Percentiles rank a stretch among this genome's conserved stretches.
phyloP scores from a whole-genome alignment of 2,888 invertebrate species.

The Halictus ligatus region DNA sequence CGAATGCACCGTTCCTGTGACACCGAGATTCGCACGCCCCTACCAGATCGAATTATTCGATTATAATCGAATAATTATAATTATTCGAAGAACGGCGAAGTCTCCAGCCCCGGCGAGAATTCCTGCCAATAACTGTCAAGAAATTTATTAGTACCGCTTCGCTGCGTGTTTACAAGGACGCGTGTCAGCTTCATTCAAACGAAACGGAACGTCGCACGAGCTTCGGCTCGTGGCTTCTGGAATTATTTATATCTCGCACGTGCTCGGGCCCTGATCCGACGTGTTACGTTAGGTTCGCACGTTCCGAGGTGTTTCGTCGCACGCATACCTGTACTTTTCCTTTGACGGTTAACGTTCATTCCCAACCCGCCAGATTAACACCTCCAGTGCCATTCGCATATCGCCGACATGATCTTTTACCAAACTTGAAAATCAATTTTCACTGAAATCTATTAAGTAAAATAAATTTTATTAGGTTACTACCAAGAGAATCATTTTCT shows the following conservation, averaged over 20 bases:
- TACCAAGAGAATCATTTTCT: too few species aligned
- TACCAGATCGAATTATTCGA: not conserved
- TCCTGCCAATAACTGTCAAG: not conserved
- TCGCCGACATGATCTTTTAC: not conserved
- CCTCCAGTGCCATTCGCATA: not conserved
- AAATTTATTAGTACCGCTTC: constrained; percentile 8
- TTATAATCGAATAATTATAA: too few species aligned
- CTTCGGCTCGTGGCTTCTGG: constrained; percentile 37
- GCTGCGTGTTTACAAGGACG: constrained; percentile 8
- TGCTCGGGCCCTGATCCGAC: constrained; percentile 52
- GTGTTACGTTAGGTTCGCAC: constrained; percentile 66
- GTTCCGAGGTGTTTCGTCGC: constrained; percentile 40
- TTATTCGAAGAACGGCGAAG: not conserved
- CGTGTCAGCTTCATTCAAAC: constrained; percentile 29
- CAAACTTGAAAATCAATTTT: not conserved
- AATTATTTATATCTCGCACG: constrained; percentile 73
- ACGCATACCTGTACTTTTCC: constrained; percentile 13
- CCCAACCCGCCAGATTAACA: not conserved
- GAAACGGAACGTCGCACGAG: constrained; percentile 23
- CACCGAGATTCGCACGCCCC: not conserved
- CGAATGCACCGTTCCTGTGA: too few species aligned
- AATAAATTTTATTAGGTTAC: too few species aligned
- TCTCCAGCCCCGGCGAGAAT: not conserved
- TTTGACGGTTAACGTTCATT: not conserved
- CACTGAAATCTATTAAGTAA: too few species aligned